Base-by-base conservation (phyloP, 2,797 vertebrate species). In the Hoplostethus atlanticus region DNA sequence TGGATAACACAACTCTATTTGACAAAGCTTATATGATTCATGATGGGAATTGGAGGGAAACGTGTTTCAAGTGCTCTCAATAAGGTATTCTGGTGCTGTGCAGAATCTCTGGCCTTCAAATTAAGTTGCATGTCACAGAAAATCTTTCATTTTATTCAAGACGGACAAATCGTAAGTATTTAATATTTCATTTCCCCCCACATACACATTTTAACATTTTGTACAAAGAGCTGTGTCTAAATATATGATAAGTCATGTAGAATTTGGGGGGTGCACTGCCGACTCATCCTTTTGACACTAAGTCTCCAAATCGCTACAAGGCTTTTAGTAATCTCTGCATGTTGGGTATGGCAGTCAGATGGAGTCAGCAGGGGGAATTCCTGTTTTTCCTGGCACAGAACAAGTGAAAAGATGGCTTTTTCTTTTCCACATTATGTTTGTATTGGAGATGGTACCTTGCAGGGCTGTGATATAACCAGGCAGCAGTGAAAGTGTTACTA, bases 251-350 rank as follows among this genome's bases (percentile, higher is more conserved):
- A 0, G 3, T 44, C 40, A 44, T 44, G 12, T 40, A 40, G 40
- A 12, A 44, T 12, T 13, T 44, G 40, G 21, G 21, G 21, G 21
- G 21, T 70, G 6, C 6, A 51, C 53, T 30, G 44, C 54, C 59
- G n/a, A 28, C 64, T 64, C 64, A 58, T 68, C 61, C 63, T 16
- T 12, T 59, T 30, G 58, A 77, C 67, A 51, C 48, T 57, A 63
- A 47, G 64, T 50, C 10, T 57, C 44, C 31, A 46, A 73, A 77
- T 42, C 56, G 25, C 68, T 58, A 34, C 8, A 31, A 52, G 55
- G 58, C 64, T 84, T 79, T 68, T 53, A 36, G 17, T 84, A 78
- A 87, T 87, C 78, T 81, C 25, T 38, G 30, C 72, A 71, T 72
- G 79, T 81, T 65, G 64, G 60, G 80, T 64, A 81, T 64, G 70